Percentiles rank a stretch among this genome's conserved stretches.
phyloP scores from a whole-genome alignment of 2,113 vertebrate species.

The Tragelaphus imberbis region DNA sequence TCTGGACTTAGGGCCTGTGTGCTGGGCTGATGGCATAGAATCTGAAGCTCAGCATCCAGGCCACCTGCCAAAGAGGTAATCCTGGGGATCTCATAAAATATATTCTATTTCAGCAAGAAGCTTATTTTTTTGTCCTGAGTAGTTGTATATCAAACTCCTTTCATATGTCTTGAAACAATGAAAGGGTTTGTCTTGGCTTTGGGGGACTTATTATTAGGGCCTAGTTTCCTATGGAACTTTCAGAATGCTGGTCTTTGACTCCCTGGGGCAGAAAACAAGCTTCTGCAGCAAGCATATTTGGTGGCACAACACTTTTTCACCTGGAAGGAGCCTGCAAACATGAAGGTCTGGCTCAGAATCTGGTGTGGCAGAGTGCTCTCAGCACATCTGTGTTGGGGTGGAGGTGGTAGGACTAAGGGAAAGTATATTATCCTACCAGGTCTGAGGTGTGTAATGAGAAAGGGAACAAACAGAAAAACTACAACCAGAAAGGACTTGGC shows the following conservation, averaged over 20 bases:
- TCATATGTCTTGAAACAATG: not conserved
- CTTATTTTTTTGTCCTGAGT: slow-evolving; percentile 2
- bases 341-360: not conserved
- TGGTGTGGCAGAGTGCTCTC: not conserved
- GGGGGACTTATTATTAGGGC: not conserved
- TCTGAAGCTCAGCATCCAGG: not conserved
- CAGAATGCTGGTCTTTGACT: not conserved
- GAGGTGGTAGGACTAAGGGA: rapidly evolving
- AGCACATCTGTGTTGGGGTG: not conserved
- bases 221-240: not conserved
- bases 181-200: not conserved
- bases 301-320: not conserved
- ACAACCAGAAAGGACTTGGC: not conserved
- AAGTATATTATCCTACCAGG: not conserved
- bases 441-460: not conserved
- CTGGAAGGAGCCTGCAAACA: not conserved
- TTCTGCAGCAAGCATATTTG: not conserved
- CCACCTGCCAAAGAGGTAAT: not conserved
- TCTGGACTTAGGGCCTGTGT: not conserved
- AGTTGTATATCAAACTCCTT: not conserved
- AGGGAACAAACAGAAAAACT: not conserved
- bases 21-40: not conserved
- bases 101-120: not conserved
- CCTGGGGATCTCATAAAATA: not conserved
- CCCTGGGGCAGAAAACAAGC: not conserved